Evolutionary conservation across 2,113 vertebrate genomes (phyloP).

Genomic region (Myxocyprinus asiaticus): DNA sequence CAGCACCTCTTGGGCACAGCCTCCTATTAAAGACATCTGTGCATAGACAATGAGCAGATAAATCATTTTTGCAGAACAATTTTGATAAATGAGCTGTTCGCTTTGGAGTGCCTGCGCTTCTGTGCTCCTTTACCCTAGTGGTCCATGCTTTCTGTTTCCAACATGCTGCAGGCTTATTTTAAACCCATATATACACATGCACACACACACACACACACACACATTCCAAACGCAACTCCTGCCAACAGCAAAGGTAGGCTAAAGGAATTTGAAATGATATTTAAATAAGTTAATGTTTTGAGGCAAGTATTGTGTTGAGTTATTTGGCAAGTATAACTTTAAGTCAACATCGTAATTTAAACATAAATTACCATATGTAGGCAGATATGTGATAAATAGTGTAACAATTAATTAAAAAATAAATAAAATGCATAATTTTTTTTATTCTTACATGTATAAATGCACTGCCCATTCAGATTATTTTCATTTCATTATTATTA

Average conservation of each 20-base stretch:
- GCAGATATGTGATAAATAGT: not conserved
- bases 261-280: slow-evolving; percentile 18
- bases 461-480: too few species aligned
- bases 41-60: slow-evolving; percentile 68
- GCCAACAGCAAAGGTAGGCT: slow-evolving; percentile 33
- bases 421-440: too few species aligned
- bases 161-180: slow-evolving; percentile 54
- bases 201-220: slow-evolving; percentile 29
- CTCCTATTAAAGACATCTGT: slow-evolving; percentile 67
- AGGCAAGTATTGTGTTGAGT: not conserved
- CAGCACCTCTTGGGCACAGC: slow-evolving; percentile 66
- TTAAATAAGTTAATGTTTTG: slow-evolving; percentile 21
- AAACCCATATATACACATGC: slow-evolving; percentile 35
- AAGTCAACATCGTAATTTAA: slow-evolving; percentile 4
- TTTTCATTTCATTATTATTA: too few species aligned
- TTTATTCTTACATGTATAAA: too few species aligned
- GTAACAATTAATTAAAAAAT: not conserved
- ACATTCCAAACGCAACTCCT: slow-evolving; percentile 24
- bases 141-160: slow-evolving; percentile 45
- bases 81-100: slow-evolving; percentile 72
- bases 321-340: slow-evolving; percentile 21
- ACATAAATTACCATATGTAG: slow-evolving; percentile 12
- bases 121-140: slow-evolving; percentile 52
- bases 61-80: slow-evolving; percentile 71
- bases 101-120: slow-evolving; percentile 48